Percentiles rank a stretch among this genome's conserved stretches.
Conservation (phyloP, 1,140 invertebrate species). For the Chrysoperla carnea region DNA sequence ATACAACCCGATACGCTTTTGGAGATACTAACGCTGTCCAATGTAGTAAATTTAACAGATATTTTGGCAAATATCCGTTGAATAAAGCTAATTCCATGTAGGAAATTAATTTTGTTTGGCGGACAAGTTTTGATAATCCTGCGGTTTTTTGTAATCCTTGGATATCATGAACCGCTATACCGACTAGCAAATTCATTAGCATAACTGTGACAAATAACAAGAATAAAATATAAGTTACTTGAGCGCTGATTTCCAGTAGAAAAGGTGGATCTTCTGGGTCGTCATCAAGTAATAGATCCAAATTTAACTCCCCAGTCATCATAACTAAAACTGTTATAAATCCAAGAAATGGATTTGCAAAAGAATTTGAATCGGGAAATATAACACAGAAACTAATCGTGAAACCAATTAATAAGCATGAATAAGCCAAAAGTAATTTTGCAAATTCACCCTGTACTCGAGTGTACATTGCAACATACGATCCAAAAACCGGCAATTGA, state of each 20-base stretch:
- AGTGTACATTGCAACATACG: constrained; percentile 76
- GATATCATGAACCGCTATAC: constrained; percentile 65
- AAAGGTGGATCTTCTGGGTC: constrained; percentile 39
- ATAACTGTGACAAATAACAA: constrained; percentile 63
- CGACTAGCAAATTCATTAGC: constrained; percentile 63
- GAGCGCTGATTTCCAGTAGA: constrained; percentile 45
- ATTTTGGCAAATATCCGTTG: constrained; percentile 49
- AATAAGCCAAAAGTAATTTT: constrained; percentile 65
- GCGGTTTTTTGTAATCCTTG: constrained; percentile 60
- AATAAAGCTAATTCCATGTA: constrained; percentile 54
- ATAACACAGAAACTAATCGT: constrained; percentile 75
- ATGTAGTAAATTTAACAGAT: constrained; percentile 48
- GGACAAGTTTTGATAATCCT: constrained; percentile 50
- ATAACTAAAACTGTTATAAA: constrained; percentile 71
- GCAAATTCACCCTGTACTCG: constrained; percentile 70
- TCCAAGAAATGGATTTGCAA: constrained; percentile 58
- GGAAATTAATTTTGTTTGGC: constrained; percentile 59
- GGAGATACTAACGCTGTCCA: constrained; percentile 57
- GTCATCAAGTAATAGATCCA: constrained; percentile 45
- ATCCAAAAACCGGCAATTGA: constrained; percentile 65
- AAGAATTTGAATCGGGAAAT: constrained; percentile 60
- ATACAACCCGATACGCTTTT: constrained; percentile 52
- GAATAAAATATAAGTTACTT: constrained; percentile 55
- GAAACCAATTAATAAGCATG: constrained; percentile 66
- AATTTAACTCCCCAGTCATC: constrained; percentile 75